Evolutionary conservation across 2,797 vertebrate genomes (phyloP).

Genomic region (Myripristis murdjan): DNA sequence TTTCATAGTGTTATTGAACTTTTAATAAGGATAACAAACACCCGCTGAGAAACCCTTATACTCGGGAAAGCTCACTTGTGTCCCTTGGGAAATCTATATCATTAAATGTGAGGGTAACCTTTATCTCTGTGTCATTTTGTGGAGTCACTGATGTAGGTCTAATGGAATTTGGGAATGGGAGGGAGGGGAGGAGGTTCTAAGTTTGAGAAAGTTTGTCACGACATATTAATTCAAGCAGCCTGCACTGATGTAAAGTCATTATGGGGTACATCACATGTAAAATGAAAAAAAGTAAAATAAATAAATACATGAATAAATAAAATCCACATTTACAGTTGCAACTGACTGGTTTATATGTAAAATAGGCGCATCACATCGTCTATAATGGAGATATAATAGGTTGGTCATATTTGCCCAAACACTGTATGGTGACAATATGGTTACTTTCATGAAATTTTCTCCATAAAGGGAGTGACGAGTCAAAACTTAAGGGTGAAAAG

Average conservation of each 20-base stretch:
- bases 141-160: conserved; percentile 63
- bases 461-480: no score
- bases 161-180: conserved; percentile 54
- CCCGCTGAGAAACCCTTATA: conserved; percentile 36
- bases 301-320: conserved; percentile 15
- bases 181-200: conserved; percentile 19
- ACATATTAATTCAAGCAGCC: conserved; percentile 27
- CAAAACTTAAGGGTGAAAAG: no score
- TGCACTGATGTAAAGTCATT: conserved; percentile 8
- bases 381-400: no score
- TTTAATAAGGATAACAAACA: conserved; percentile 88
- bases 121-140: conserved; percentile 61
- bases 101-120: conserved; percentile 73
- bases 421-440: no score
- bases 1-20: conserved; percentile 77
- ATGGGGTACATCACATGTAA: conserved; percentile 14
- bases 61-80: conserved; percentile 33
- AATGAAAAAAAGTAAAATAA: conserved; percentile 21
- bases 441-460: no score
- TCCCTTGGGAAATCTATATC: conserved; percentile 65
- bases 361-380: not conserved
- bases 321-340: not conserved
- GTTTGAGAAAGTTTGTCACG: conserved; percentile 54
- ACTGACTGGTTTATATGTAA: not conserved
- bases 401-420: no score